Evolutionary conservation across 2,113 vertebrate genomes (phyloP), one percentile per base, ranked within the genome.

Genomic region (Ochotona princeps): DNA sequence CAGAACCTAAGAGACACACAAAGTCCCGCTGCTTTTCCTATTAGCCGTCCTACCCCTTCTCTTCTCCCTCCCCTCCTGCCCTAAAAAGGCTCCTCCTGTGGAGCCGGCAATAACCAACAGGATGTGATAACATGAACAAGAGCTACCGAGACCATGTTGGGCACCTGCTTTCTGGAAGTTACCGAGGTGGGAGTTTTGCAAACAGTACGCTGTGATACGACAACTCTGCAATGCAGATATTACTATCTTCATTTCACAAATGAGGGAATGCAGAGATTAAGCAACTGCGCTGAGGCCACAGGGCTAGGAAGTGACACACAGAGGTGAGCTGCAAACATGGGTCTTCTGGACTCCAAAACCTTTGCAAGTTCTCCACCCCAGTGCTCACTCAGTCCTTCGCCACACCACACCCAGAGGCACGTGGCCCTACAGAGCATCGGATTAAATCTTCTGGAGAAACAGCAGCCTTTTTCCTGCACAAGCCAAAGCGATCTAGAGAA

Each of bases 221-320:
- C 44, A 92, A 54, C 14, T 23, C 78, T 72, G 61, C 81, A 85
- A 18, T 51, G 47, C 20, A 57, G 38, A 23, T 81, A 82, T 21
- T 60, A 67, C 9, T 30, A 3, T 51, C 25, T 81, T 38, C n/a
- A 49, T 61, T 47, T 85, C 57, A 94, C 28, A 79, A 81, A 57
- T 57, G 69, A 96, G 32, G 67, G 74, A 73, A 88, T 66, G 35
- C 60, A 74, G 25, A 51, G 61, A 87, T 38, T 17, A 83, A 70
- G 57, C 30, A 60, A 54, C 8, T 47, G 38, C 38, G 86, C 70
- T 85, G 87, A 11, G 12, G 28, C 72, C 70, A 79, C 69, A 91
- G 0, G 5, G n/a, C 66, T 66, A 65, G 67, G 65, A 83, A 76
- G 32, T 73, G 81, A 23, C 35, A n/a, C 76, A 23, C 35, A n/a